Evolutionary conservation across 2,113 vertebrate species (phyloP).

Genomic region (Urocitellus parryii): DNA sequence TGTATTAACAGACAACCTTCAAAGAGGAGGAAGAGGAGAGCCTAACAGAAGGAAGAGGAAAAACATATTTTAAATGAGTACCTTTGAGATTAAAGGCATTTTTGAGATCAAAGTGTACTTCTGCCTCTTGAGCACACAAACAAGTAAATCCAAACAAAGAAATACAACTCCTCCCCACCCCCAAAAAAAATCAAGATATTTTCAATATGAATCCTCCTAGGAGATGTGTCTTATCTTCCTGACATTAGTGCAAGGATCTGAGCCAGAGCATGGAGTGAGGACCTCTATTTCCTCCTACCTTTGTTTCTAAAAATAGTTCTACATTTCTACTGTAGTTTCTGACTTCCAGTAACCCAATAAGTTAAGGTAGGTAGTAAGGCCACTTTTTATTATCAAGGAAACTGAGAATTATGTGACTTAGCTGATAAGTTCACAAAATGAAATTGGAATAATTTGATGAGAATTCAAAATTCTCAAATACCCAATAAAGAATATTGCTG

Average conservation of each 20-base stretch:
- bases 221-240: background rate
- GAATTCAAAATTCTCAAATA: slow-evolving; percentile 31
- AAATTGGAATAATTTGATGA: background rate
- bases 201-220: background rate
- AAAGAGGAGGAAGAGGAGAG: background rate
- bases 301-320: background rate
- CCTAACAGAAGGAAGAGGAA: background rate
- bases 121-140: background rate
- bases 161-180: background rate
- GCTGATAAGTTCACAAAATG: background rate
- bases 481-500: background rate
- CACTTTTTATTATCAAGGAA: slow-evolving; percentile 11
- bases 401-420: background rate
- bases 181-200: background rate
- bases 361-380: background rate
- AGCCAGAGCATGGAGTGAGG: background rate
- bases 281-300: background rate
- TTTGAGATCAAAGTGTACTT: slow-evolving; percentile 6
- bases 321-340: background rate
- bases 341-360: background rate
- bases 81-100: background rate
- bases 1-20: background rate
- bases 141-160: background rate
- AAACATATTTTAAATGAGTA: background rate
- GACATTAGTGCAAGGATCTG: background rate